Evolutionary conservation across 2,888 invertebrate species (phyloP).

Genomic region (Priocnemis perturbator): DNA sequence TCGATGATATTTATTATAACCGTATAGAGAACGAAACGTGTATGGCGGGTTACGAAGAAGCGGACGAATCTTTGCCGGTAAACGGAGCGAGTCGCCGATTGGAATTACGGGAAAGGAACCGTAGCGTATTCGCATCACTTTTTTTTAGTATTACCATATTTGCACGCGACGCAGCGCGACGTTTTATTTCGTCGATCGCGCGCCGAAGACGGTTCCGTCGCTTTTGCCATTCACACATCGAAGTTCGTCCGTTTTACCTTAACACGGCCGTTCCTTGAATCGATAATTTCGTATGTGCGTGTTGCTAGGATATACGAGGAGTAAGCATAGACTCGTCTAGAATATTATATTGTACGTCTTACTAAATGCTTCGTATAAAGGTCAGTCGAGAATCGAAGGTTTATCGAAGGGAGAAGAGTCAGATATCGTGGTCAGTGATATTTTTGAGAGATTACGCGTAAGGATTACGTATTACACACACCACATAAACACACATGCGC

Average conservation of each 20-base stretch:
- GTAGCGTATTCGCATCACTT: not conserved
- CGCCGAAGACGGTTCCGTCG: not conserved
- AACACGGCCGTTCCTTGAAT: constrained; percentile 17
- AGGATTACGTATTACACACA: not conserved
- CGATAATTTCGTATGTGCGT: constrained; percentile 23
- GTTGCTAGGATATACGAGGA: constrained; percentile 20
- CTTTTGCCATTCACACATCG: not conserved
- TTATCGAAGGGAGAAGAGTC: constrained; percentile 7
- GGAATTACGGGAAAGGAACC: not conserved
- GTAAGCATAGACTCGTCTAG: constrained; percentile 15
- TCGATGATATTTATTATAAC: constrained; percentile 4
- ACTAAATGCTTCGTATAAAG: not conserved
- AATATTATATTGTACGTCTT: constrained; percentile 23
- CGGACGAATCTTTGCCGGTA: not conserved
- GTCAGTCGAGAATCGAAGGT: constrained; percentile 6
- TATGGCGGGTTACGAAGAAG: constrained; percentile 3
- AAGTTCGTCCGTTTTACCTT: constrained; percentile 2
- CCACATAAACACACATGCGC: not conserved
- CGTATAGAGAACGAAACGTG: not conserved
- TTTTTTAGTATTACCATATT: too few species aligned
- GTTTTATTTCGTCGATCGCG: constrained; percentile 4
- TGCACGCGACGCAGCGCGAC: not conserved
- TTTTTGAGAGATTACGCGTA: not conserved
- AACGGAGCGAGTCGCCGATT: not conserved
- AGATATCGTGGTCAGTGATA: too few species aligned